Conservation (phyloP, 2,113 vertebrate species). For the Capreolus pygargus region DNA sequence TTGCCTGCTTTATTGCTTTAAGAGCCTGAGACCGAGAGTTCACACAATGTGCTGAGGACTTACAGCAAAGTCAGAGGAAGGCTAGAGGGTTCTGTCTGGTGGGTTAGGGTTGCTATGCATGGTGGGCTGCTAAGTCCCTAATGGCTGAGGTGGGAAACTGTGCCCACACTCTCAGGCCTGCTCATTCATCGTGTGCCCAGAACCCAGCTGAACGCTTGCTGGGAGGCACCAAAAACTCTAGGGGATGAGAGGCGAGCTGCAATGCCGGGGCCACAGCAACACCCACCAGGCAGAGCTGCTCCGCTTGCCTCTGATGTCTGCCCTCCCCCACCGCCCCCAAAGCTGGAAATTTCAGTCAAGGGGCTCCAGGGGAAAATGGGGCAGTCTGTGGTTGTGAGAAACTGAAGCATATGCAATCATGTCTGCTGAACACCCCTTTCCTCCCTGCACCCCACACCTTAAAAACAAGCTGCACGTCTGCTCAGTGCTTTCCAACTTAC, state of each 20-base stretch:
- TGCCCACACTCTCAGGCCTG: neutral
- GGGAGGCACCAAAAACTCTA: neutral
- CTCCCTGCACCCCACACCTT: neutral
- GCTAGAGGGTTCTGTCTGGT: neutral
- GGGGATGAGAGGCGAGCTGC: neutral
- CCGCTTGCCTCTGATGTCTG: neutral
- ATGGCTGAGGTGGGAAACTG: neutral
- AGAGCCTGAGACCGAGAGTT: neutral
- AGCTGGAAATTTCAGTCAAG: neutral
- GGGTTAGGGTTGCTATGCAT: neutral
- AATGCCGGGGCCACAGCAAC: too few species aligned
- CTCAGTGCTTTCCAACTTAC: conserved; percentile 52
- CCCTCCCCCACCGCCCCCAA: neutral
- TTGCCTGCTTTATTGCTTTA: neutral
- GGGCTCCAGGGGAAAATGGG: neutral
- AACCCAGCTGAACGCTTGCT: neutral
- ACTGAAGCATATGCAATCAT: neutral
- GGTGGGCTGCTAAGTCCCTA: too few species aligned
- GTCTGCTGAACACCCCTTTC: neutral
- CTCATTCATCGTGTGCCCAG: accelerated
- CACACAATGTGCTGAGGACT: neutral
- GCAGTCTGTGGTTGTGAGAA: neutral
- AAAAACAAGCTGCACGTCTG: conserved; percentile 30
- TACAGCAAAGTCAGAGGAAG: neutral
- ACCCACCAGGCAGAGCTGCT: neutral